A percentile compares a stretch with the other conserved stretches of the same genome.
These are phyloP conservation scores for Tamias sibiricus DNA, from an alignment of 2,113 vertebrate species.

Conservation along the genomic window DNA sequence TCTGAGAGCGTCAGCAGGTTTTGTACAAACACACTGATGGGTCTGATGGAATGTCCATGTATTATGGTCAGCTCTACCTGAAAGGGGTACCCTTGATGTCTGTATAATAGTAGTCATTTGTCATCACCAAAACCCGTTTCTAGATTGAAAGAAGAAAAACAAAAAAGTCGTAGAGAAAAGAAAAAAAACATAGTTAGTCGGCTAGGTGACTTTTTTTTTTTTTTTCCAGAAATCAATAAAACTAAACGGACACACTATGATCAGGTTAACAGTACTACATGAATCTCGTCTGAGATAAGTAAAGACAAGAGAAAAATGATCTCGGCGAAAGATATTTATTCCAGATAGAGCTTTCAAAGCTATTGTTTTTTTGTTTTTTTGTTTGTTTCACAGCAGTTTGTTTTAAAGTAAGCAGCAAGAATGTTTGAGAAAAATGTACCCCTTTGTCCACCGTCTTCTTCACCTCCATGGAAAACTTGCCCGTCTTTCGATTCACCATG, in stretches of 20 bases:
- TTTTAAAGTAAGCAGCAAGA: constrained; percentile 79
- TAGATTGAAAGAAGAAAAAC: constrained; percentile 85
- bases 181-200: constrained; percentile 83
- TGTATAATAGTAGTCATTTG: constrained; percentile 99
- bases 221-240: constrained; percentile 76
- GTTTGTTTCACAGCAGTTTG: constrained; percentile 65
- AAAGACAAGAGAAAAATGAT: constrained; percentile 79
- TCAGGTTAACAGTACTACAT: constrained; percentile 78
- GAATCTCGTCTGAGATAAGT: constrained; percentile 79
- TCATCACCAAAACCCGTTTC: constrained; percentile 98
- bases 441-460: constrained; percentile 99
- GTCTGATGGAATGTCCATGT: constrained; percentile 84
- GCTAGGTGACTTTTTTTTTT: constrained; percentile 62
- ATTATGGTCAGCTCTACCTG: constrained; percentile 92
- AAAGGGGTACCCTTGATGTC: constrained; percentile 99
- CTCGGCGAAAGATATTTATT: constrained; percentile 67
- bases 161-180: constrained; percentile 81
- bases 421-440: constrained; percentile 88
- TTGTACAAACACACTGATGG: constrained; percentile 83
- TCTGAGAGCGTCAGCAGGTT: constrained; percentile 85
- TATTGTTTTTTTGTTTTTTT: constrained; percentile 26
- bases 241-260: constrained; percentile 77
- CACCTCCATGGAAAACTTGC: constrained; percentile 98
- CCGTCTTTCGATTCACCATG: constrained; percentile 99
- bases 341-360: constrained; percentile 75